These are phyloP conservation scores for Otolemur crassicaudatus DNA, from an alignment of 2,797 vertebrate species.

Conservation along the genomic window DNA sequence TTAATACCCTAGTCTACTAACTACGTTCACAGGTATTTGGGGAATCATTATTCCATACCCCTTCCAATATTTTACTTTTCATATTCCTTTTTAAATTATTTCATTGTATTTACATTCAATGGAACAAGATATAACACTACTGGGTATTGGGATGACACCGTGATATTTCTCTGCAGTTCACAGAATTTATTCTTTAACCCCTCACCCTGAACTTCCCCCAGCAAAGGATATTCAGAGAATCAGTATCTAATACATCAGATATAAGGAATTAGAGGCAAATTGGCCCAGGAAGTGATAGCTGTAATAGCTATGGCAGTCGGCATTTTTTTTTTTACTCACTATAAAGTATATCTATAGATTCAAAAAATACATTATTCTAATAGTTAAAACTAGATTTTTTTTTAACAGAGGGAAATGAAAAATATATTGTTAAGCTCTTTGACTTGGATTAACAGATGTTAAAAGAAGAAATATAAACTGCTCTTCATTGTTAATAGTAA, in stretches of 20 bases:
- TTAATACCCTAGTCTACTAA: not conserved
- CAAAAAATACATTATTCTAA: slow-evolving; percentile 42
- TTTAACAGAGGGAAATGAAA: slow-evolving; percentile 10
- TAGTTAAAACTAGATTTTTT: not conserved
- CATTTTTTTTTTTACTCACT: slow-evolving; percentile 54
- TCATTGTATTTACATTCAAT: not conserved
- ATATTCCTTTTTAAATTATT: slow-evolving; percentile 22
- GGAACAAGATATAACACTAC: not conserved
- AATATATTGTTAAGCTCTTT: not conserved
- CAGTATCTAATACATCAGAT: not conserved
- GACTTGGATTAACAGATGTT: slow-evolving; percentile 6
- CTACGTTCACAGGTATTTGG: not conserved
- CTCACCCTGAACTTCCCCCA: not conserved
- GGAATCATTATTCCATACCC: not conserved
- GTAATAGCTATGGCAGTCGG: not conserved
- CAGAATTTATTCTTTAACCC: not conserved
- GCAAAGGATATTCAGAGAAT: slow-evolving; percentile 12
- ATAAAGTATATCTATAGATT: slow-evolving; percentile 48
- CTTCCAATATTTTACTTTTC: slow-evolving; percentile 12
- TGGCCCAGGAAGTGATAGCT: not conserved
- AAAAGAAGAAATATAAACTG: slow-evolving; percentile 21
- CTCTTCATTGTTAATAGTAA: not conserved
- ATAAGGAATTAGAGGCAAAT: not conserved
- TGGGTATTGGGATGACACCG: not conserved
- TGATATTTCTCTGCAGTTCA: not conserved